Percentiles rank a stretch among this genome's conserved stretches.
Evolutionary conservation across 2,888 invertebrate genomes (phyloP).

Genomic region (Habroteleia sp.): DNA sequence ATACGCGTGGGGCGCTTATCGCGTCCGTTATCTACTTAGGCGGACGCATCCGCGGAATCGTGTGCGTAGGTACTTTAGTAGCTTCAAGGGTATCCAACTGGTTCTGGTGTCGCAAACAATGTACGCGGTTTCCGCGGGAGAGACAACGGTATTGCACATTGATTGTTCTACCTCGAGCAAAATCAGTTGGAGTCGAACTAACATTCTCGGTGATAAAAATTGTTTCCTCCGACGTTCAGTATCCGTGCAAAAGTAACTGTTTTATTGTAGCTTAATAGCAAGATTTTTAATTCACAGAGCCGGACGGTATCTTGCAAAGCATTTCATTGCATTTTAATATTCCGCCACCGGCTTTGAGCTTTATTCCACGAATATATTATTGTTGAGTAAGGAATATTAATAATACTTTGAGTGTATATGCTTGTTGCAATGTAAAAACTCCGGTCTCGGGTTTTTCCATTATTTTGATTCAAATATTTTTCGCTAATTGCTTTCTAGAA

Average conservation of each 20-base stretch:
- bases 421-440: neutral
- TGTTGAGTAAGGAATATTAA: slow-evolving; percentile 18
- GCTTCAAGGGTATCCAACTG: slow-evolving; percentile 57
- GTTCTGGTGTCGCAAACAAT: slow-evolving; percentile 65
- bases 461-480: slow-evolving; percentile 17
- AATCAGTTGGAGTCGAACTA: too few relatives aligned
- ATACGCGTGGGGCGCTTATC: slow-evolving; percentile 55
- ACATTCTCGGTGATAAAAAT: slow-evolving; percentile 34
- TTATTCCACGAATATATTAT: slow-evolving; percentile 26
- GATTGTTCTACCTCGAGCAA: slow-evolving; percentile 24
- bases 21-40: slow-evolving; percentile 49
- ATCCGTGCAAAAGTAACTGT: slow-evolving; percentile 44
- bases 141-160: slow-evolving; percentile 30
- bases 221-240: slow-evolving; percentile 12
- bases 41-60: slow-evolving; percentile 63
- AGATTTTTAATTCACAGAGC: slow-evolving; percentile 27
- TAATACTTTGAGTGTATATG: slow-evolving; percentile 17
- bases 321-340: slow-evolving; percentile 39
- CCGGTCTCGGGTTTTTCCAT: neutral
- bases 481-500: neutral
- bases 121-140: slow-evolving; percentile 64
- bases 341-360: slow-evolving; percentile 21
- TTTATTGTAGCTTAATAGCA: slow-evolving; percentile 30
- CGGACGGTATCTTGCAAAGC: neutral
- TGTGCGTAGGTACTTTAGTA: slow-evolving; percentile 66